Conservation (phyloP, 2,113 vertebrate species). For the Recurvirostra avosetta region DNA sequence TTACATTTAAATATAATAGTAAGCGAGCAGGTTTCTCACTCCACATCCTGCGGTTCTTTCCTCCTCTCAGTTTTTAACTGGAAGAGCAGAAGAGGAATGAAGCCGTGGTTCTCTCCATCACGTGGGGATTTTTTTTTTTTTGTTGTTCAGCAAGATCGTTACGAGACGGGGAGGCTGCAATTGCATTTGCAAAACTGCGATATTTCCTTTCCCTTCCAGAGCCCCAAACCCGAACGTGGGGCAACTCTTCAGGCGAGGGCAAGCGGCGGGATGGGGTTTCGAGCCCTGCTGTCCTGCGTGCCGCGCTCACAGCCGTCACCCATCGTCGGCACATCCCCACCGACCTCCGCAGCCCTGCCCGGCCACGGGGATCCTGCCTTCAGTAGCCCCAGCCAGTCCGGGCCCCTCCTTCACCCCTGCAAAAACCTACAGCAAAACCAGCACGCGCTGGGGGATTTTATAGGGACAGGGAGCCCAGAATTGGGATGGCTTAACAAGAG, state of each 20-base stretch:
- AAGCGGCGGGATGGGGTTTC: accelerated
- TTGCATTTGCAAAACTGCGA: accelerated
- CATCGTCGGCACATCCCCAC: neutral
- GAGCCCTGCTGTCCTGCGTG: too few species aligned
- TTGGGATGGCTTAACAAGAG: neutral
- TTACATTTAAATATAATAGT: neutral
- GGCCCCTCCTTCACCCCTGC: neutral
- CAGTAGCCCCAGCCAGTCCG: neutral
- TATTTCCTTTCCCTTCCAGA: neutral
- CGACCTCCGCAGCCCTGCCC: neutral
- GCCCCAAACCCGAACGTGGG: accelerated
- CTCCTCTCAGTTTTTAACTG: neutral
- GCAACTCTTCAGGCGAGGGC: neutral
- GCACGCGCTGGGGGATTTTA: neutral
- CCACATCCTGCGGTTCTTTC: neutral
- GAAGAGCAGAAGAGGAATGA: neutral
- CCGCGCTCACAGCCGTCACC: accelerated
- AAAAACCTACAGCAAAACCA: neutral
- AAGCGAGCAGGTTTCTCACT: neutral
- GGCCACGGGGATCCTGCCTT: neutral
- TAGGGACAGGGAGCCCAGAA: neutral
- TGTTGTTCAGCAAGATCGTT: neutral
- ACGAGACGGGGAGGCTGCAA: neutral
- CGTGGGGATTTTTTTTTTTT: neutral
- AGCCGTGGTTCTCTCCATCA: neutral